Percentiles rank a stretch among this genome's conserved stretches.
phyloP scores from a whole-genome alignment of 2,797 vertebrate species.

The Clarias platycephalus region DNA sequence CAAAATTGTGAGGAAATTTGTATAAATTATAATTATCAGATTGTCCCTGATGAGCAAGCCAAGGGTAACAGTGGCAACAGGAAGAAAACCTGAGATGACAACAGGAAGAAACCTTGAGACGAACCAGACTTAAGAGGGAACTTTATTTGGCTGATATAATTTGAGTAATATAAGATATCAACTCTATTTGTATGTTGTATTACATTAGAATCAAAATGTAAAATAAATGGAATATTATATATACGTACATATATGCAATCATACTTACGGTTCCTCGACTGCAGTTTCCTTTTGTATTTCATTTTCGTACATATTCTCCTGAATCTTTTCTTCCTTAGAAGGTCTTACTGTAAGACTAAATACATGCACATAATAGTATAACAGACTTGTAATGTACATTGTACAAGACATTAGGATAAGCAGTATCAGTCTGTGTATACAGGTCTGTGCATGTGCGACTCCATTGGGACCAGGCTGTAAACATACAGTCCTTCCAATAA shows the following conservation, averaged over 20 bases:
- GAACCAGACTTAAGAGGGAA: too few species aligned
- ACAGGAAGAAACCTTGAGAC: too few species aligned
- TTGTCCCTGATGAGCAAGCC: too few species aligned
- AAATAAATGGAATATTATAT: background rate
- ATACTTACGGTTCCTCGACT: conserved; percentile 84
- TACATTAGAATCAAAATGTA: background rate
- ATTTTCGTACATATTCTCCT: conserved; percentile 77
- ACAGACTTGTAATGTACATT: conserved; percentile 23
- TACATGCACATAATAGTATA: conserved; percentile 37
- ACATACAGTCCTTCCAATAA: conserved; percentile 23
- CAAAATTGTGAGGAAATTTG: too few species aligned
- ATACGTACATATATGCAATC: background rate
- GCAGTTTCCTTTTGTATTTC: conserved; percentile 79
- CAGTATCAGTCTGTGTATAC: conserved; percentile 20
- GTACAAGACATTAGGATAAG: conserved; percentile 30
- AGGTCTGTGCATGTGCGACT: conserved; percentile 25
- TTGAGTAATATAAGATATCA: too few species aligned
- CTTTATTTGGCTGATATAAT: too few species aligned
- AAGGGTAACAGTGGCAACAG: too few species aligned
- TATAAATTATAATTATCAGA: too few species aligned
- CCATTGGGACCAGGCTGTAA: conserved; percentile 26
- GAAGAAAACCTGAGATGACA: too few species aligned
- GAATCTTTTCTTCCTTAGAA: conserved; percentile 80
- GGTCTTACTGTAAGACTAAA: conserved; percentile 88
- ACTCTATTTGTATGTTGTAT: background rate